phyloP scores from a whole-genome alignment of 2,113 vertebrate genomes.

The Plotosus lineatus region DNA sequence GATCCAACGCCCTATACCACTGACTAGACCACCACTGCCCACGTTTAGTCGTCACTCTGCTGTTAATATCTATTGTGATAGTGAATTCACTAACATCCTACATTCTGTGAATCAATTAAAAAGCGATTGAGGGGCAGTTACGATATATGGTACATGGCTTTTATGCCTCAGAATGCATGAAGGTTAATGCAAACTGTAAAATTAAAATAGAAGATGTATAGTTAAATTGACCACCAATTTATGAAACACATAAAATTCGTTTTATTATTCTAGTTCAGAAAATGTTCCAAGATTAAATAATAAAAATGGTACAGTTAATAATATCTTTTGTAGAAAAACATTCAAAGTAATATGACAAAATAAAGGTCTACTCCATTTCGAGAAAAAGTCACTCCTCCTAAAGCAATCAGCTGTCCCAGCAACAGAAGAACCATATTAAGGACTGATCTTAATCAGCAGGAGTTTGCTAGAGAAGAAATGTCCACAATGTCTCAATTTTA shows the following conservation, averaged over 20 bases:
- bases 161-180: not conserved
- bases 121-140: too few relatives aligned
- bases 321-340: not conserved
- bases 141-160: not conserved
- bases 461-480: not conserved
- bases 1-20: too few relatives aligned
- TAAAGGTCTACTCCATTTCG: not conserved
- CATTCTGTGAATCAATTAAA: too few relatives aligned
- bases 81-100: too few relatives aligned
- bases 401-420: not conserved
- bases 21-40: too few relatives aligned
- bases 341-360: too few relatives aligned
- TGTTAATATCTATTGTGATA: too few relatives aligned
- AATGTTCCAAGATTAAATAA: not conserved
- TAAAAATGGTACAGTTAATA: not conserved
- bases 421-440: not conserved
- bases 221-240: not conserved
- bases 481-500: not conserved
- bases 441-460: not conserved
- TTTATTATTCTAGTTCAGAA: slow-evolving; percentile 22
- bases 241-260: slow-evolving; percentile 17
- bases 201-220: not conserved
- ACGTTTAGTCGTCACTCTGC: too few relatives aligned
- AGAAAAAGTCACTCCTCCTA: not conserved
- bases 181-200: not conserved